Evolutionary conservation across 1,140 invertebrate species (phyloP).

Genomic region (Anoplophora glabripennis): DNA sequence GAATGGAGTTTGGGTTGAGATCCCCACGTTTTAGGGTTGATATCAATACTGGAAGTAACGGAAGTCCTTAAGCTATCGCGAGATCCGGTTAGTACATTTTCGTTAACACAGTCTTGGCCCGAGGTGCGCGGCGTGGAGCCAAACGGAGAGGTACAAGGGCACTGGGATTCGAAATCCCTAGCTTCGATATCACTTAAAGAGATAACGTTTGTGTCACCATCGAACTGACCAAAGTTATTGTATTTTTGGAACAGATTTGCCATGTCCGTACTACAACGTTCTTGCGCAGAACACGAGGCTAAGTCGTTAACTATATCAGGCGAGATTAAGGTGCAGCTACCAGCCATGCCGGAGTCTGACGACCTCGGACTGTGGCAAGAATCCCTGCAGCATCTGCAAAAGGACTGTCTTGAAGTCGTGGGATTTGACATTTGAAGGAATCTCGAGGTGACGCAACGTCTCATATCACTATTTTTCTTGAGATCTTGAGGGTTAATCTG

Average conservation of each 20-base stretch:
- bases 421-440: constrained; percentile 45
- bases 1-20: constrained; percentile 43
- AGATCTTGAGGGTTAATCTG: constrained; percentile 35
- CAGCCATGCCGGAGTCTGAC: constrained; percentile 80
- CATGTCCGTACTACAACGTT: constrained; percentile 26
- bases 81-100: constrained; percentile 52
- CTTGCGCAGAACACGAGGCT: constrained; percentile 1
- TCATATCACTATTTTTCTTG: constrained; percentile 26
- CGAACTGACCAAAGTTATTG: constrained; percentile 1
- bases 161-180: constrained; percentile 65
- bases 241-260: constrained; percentile 24
- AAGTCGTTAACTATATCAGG: constrained; percentile 54
- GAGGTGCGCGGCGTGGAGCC: constrained; percentile 65
- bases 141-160: constrained; percentile 69
- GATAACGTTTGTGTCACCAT: constrained; percentile 27
- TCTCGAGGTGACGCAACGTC: constrained; percentile 54
- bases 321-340: constrained; percentile 69
- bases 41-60: constrained; percentile 51
- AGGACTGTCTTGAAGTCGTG: constrained; percentile 36
- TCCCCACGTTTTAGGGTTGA: constrained; percentile 49
- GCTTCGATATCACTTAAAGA: constrained; percentile 62
- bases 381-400: constrained; percentile 60
- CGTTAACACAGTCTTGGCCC: constrained; percentile 55
- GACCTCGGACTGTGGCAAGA: constrained; percentile 64
- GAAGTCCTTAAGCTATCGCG: constrained; percentile 52